Evolutionary conservation across 2,113 vertebrate genomes (phyloP).

Genomic region (Syngnathoides biaculeatus): DNA sequence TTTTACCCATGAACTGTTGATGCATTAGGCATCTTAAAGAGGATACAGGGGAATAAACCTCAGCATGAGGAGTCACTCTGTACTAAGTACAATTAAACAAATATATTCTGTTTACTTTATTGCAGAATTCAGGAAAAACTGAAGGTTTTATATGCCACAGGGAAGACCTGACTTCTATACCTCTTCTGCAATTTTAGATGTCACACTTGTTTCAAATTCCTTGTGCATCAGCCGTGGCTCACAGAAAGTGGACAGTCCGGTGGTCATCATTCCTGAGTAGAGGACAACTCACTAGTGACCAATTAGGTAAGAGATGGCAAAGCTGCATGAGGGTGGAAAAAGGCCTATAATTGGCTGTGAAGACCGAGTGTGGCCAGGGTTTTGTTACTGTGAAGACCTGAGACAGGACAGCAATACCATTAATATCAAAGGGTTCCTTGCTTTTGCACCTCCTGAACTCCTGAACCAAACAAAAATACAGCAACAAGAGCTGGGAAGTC

Average conservation of each 20-base stretch:
- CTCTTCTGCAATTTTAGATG: slow-evolving; percentile 15
- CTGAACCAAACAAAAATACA: background rate
- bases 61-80: slow-evolving; percentile 1
- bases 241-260: slow-evolving; percentile 69
- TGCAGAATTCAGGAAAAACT: slow-evolving; percentile 38
- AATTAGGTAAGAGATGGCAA: slow-evolving; percentile 83
- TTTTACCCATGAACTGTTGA: background rate
- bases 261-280: slow-evolving; percentile 76
- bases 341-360: slow-evolving; percentile 78
- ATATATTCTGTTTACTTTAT: slow-evolving; percentile 23
- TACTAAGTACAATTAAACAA: slow-evolving; percentile 25
- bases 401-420: slow-evolving; percentile 78
- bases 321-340: slow-evolving; percentile 75
- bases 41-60: background rate
- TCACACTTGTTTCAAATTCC: slow-evolving; percentile 40
- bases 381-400: slow-evolving; percentile 80
- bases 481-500: background rate
- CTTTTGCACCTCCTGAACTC: background rate
- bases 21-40: background rate
- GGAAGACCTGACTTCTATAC: slow-evolving; percentile 19
- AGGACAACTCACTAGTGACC: slow-evolving; percentile 85
- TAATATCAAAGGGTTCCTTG: slow-evolving; percentile 53
- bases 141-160: slow-evolving; percentile 25
- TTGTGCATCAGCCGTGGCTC: slow-evolving; percentile 58
- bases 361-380: slow-evolving; percentile 71